A percentile compares a stretch with the other conserved stretches of the same genome.
phyloP scores from a whole-genome alignment of 2,888 invertebrate genomes.

The Lepas anatifera region DNA sequence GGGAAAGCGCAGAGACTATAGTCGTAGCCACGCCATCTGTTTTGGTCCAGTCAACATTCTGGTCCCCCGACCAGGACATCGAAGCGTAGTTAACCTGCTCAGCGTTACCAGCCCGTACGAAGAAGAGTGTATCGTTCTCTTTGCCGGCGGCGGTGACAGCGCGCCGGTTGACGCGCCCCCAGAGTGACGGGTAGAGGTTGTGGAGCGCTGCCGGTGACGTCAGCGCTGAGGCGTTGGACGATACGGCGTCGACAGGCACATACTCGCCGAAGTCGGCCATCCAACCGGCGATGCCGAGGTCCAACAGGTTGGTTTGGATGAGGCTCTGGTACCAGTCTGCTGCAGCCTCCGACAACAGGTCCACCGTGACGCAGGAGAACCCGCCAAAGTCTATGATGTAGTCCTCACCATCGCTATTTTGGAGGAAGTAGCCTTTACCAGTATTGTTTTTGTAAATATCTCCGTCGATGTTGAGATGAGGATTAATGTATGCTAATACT shows the following conservation, averaged over 20 bases:
- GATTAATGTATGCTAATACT: slow-evolving; percentile 27
- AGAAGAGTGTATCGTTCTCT: slow-evolving; percentile 25
- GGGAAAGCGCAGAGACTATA: slow-evolving; percentile 26
- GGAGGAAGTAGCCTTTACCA: slow-evolving; percentile 25
- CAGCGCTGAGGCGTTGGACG: slow-evolving; percentile 8
- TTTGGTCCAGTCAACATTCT: slow-evolving; percentile 28
- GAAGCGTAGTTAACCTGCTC: slow-evolving; percentile 23
- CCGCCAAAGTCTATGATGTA: slow-evolving; percentile 27
- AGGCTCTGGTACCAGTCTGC: slow-evolving; percentile 31
- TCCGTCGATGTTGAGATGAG: slow-evolving; percentile 26
- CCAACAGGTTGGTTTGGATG: slow-evolving; percentile 23
- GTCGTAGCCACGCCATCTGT: slow-evolving; percentile 27
- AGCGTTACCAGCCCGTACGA: slow-evolving; percentile 26
- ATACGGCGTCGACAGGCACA: slow-evolving; percentile 23
- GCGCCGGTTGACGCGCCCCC: slow-evolving; percentile 26
- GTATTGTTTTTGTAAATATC: slow-evolving; percentile 26
- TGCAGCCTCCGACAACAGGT: slow-evolving; percentile 33
- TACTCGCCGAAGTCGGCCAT: slow-evolving; percentile 29
- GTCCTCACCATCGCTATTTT: slow-evolving; percentile 19
- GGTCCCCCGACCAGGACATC: slow-evolving; percentile 28
- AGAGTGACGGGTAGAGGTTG: slow-evolving; percentile 25
- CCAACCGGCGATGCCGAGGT: slow-evolving; percentile 27
- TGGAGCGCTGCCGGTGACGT: slow-evolving; percentile 21
- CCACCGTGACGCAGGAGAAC: slow-evolving; percentile 29
- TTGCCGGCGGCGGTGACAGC: slow-evolving; percentile 16